Evolutionary conservation across 2,797 vertebrate species (phyloP).

Genomic region (Carcharodon carcharias): DNA sequence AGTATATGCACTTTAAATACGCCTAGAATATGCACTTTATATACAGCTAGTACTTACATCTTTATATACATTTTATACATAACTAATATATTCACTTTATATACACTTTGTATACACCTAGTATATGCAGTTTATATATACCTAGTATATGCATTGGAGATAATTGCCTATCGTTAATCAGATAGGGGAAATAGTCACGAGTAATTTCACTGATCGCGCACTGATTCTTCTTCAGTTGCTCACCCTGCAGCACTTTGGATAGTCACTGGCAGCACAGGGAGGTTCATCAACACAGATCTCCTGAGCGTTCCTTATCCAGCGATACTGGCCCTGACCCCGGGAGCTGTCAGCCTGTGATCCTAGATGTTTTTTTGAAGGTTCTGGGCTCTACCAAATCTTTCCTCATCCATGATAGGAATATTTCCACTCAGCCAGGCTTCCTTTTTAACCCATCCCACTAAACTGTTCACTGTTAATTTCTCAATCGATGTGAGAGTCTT

Average conservation of each 20-base stretch:
- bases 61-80: too few species aligned
- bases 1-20: too few species aligned
- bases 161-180: too few species aligned
- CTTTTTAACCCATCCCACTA: background rate
- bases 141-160: too few species aligned
- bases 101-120: too few species aligned
- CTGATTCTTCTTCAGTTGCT: background rate
- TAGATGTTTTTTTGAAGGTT: background rate
- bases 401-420: background rate
- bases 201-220: too few species aligned
- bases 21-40: too few species aligned
- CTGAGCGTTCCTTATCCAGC: background rate
- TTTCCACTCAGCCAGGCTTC: background rate
- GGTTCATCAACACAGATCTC: background rate
- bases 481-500: background rate
- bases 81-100: too few species aligned
- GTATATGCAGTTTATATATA: too few species aligned
- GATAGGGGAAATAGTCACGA: too few species aligned
- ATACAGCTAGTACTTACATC: too few species aligned
- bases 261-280: background rate
- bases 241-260: background rate
- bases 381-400: background rate
- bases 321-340: too few species aligned
- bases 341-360: background rate
- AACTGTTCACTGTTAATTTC: background rate